Percentiles rank a stretch among this genome's conserved stretches.
phyloP scores from a whole-genome alignment of 2,888 invertebrate species.

The Lepidochrysops patricia region DNA sequence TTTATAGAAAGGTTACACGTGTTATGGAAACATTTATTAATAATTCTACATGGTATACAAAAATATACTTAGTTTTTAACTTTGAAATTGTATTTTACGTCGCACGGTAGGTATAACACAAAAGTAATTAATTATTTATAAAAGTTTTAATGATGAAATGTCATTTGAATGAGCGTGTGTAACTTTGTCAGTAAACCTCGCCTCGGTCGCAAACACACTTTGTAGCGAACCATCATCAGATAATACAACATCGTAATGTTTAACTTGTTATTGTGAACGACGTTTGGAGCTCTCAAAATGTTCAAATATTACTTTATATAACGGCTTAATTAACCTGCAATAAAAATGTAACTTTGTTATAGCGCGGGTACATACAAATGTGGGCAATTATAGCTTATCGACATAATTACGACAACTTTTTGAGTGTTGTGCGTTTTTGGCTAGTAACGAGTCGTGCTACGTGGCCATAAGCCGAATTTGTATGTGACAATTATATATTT shows the following conservation, averaged over 20 bases:
- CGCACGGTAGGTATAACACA: neutral
- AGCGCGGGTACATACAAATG: neutral
- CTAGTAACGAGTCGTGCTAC: neutral
- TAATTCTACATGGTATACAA: neutral
- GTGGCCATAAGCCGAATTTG: neutral
- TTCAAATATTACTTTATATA: constrained; percentile 8
- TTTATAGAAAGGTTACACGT: no score
- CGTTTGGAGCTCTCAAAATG: constrained; percentile 13
- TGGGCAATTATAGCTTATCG: constrained; percentile 9
- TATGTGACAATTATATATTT: neutral
- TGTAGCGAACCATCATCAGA: constrained; percentile 18
- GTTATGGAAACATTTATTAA: no score
- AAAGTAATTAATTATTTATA: neutral
- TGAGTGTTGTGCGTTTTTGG: constrained; percentile 2
- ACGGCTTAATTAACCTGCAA: constrained; percentile 6
- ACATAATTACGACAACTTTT: constrained; percentile 5
- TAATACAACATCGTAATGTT: constrained; percentile 5
- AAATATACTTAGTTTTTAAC: neutral
- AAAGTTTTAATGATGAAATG: constrained; percentile 7
- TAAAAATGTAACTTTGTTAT: constrained; percentile 8
- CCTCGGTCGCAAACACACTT: constrained; percentile 20
- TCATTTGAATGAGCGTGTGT: constrained; percentile 21
- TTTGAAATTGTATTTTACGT: neutral
- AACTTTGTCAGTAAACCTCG: constrained; percentile 21
- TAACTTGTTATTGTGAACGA: constrained; percentile 6